Evolutionary conservation across 1,140 invertebrate species (phyloP).

Genomic region (Solen grandis): DNA sequence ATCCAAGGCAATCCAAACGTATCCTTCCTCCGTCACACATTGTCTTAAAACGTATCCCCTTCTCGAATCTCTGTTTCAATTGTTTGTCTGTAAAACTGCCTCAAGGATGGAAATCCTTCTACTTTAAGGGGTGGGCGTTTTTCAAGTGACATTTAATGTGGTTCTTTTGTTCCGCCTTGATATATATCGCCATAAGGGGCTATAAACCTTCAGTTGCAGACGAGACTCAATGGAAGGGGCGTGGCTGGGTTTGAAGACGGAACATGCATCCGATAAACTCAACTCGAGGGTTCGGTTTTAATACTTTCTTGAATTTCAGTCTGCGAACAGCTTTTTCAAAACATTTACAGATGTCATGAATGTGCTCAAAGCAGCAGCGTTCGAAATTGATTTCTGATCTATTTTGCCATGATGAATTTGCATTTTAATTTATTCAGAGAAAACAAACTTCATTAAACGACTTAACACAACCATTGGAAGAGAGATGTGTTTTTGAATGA

Average conservation of each 20-base stretch:
- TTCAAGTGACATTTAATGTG: constrained; percentile 54
- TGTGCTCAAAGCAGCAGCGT: neutral
- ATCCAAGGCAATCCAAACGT: constrained; percentile 30
- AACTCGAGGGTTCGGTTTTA: constrained; percentile 44
- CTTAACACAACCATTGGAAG: too few species aligned
- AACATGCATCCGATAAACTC: constrained; percentile 53
- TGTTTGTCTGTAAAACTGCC: constrained; percentile 52
- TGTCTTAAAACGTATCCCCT: constrained; percentile 16
- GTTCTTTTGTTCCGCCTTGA: constrained; percentile 49
- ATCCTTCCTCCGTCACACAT: constrained; percentile 30
- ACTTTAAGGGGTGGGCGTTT: constrained; percentile 44
- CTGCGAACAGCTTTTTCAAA: constrained; percentile 18
- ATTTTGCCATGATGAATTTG: neutral
- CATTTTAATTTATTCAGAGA: neutral
- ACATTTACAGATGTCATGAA: constrained; percentile 54
- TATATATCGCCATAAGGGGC: constrained; percentile 53
- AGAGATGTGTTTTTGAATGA: too few species aligned
- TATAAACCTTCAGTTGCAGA: constrained; percentile 51
- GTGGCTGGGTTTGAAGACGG: constrained; percentile 20
- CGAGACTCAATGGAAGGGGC: constrained; percentile 42
- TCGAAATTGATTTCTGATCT: neutral
- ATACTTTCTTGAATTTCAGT: constrained; percentile 57
- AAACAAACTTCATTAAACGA: neutral
- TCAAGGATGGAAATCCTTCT: constrained; percentile 49
- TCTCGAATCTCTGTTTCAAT: constrained; percentile 15